Evolutionary conservation across 2,113 vertebrate species (phyloP).

Genomic region (Ceyx melanurus): DNA sequence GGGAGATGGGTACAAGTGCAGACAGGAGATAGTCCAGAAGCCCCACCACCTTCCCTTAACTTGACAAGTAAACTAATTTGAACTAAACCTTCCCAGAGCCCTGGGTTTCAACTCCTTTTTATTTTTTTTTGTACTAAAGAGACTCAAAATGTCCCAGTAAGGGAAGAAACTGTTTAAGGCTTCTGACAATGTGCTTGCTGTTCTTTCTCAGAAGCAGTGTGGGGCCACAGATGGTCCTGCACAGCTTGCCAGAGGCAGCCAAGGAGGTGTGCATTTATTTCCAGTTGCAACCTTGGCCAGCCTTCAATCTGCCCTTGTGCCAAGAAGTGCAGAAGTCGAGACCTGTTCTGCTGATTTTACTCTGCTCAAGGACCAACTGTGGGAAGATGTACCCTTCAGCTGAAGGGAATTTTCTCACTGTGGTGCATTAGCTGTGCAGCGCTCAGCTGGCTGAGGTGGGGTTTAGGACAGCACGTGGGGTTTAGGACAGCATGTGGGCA

Average conservation of each 20-base stretch:
- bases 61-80: not conserved
- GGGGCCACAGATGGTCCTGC: not conserved
- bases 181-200: not conserved
- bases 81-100: not conserved
- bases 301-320: not conserved
- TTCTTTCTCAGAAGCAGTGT: not conserved
- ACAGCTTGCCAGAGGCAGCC: fast-evolving
- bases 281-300: not conserved
- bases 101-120: not conserved
- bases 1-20: not conserved
- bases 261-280: not conserved
- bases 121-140: not conserved
- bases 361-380: not conserved
- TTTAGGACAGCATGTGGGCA: fast-evolving
- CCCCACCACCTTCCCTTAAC: not conserved
- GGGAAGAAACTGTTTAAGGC: not conserved
- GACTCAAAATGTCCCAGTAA: not conserved
- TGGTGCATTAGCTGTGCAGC: not conserved
- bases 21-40: not conserved
- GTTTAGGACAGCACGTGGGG: not conserved
- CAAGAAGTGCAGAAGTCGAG: not conserved
- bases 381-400: not conserved
- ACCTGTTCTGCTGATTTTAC: not conserved
- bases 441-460: not conserved
- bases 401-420: not conserved